A percentile compares a stretch with the other conserved stretches of the same genome.
These are phyloP conservation scores for Drosophila quinaria DNA, from an alignment of 2,888 invertebrate genomes.

Conservation along the genomic window DNA sequence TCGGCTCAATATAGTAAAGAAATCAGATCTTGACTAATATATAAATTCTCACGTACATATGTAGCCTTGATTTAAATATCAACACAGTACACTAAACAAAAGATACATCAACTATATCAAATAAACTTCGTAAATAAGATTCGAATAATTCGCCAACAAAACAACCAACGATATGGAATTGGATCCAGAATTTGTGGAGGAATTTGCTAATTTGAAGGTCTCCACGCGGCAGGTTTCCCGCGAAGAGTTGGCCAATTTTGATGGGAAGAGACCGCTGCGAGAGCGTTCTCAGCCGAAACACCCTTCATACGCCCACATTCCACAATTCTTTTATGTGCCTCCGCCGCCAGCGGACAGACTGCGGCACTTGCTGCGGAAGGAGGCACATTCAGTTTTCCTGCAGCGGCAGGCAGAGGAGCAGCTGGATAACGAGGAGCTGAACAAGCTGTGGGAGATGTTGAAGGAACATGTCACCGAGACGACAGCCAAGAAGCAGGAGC, in stretches of 20 bases:
- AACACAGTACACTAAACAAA: not conserved
- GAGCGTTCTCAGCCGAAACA: constrained; percentile 43
- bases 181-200: constrained; percentile 78
- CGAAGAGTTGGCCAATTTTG: constrained; percentile 64
- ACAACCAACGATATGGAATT: constrained; percentile 69
- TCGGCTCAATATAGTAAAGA: no score
- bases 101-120: not conserved
- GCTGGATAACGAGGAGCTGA: constrained; percentile 94
- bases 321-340: constrained; percentile 91
- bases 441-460: constrained; percentile 93
- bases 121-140: not conserved
- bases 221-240: constrained; percentile 47
- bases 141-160: not conserved
- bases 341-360: constrained; percentile 92
- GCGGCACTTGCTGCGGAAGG: constrained; percentile 93
- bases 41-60: not conserved
- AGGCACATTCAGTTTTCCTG: constrained; percentile 94
- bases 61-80: not conserved
- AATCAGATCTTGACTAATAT: not conserved
- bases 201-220: constrained; percentile 72
- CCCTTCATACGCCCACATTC: constrained; percentile 87
- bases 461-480: constrained; percentile 92
- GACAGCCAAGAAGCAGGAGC: constrained; percentile 91
- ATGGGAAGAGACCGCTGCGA: constrained; percentile 42
- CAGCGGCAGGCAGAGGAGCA: constrained; percentile 94